These are phyloP conservation scores for Drosophila testacea DNA, from an alignment of 2,888 invertebrate genomes.

Conservation along the genomic window DNA sequence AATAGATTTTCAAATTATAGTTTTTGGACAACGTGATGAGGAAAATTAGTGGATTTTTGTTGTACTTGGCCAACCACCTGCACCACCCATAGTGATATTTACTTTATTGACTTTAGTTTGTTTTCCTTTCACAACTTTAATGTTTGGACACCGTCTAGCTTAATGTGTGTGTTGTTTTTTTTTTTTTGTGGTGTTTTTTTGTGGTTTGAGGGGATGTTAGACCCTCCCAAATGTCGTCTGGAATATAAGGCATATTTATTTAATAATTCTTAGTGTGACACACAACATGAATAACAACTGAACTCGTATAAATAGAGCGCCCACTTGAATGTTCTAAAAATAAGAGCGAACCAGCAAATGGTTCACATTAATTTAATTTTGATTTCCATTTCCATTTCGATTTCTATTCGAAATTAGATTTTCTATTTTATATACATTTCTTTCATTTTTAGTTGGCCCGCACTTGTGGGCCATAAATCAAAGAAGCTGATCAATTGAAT, in stretches of 20 bases:
- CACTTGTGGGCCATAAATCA: constrained; percentile 68
- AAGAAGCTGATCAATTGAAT: constrained; percentile 26
- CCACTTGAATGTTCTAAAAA: constrained; percentile 51
- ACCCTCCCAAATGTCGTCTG: constrained; percentile 13
- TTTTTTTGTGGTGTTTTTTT: background rate
- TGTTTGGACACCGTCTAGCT: constrained; percentile 25
- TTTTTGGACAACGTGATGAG: constrained; percentile 1
- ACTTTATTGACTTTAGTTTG: constrained; percentile 37
- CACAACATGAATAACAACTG: constrained; percentile 10
- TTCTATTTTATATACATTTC: background rate
- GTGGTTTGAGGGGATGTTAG: background rate
- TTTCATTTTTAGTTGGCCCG: constrained; percentile 16
- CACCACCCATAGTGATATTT: background rate
- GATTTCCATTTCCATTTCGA: constrained; percentile 7
- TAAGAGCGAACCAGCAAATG: constrained; percentile 32
- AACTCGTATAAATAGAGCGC: constrained; percentile 36
- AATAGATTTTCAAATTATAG: constrained; percentile 3
- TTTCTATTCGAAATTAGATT: constrained; percentile 10
- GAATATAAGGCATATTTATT: constrained; percentile 30
- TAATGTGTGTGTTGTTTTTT: constrained; percentile 5
- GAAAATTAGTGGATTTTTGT: constrained; percentile 10
- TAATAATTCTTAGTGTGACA: constrained; percentile 25
- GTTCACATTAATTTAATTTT: constrained; percentile 19
- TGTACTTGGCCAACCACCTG: background rate
- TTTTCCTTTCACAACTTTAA: constrained; percentile 41